Base-by-base conservation (phyloP, 2,888 invertebrate species). In the Achlya flavicornis region DNA sequence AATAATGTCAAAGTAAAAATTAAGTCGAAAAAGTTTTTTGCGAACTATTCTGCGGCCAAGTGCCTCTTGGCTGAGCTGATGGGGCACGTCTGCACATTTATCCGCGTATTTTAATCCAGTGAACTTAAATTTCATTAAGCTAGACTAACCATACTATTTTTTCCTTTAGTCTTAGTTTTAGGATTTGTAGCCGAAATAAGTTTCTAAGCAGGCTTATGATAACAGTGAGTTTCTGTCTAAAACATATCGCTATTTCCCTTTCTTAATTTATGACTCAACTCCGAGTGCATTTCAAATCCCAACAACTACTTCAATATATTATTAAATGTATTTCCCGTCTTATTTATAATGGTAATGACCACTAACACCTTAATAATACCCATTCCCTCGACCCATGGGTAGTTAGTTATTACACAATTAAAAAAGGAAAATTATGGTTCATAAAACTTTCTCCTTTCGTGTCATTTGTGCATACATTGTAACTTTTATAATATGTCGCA, bases 1-100 rank as follows among this genome's bases (percentile, higher is more conserved):
- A 75, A 80, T 75, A 73, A 80, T 78, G 81, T 81, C 76, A 76
- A 85, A 79, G 70, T 74, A 73, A 78, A 67, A 78, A 73, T 74
- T 75, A 63, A 64, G 63, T 61, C 57, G 60, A 60, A 63, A 53
- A 60, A 41, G 66, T 67, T 71, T 70, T 66, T 61, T 64, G 62
- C 38, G 33, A 71, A 59, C 35, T 63, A 63, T 63, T 63, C 46
- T 35, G 58, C 41, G 33, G 35, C 19, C 46, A 61, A 61, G 61
- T 33, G 53, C 33, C 53, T 53, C 19, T 35, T 53, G 32, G 16
- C 53, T 53, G 53, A 53, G 53, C 53, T 53, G 53, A 53, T 53
- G 53, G 53, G 53, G 53, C 53, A 53, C 53, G 53, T 53, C 53
- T 19, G 53, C 53, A 53, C 53, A 53, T 16, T 53, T 53, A 53